Base-by-base conservation (phyloP, 1,140 invertebrate species). In the Zaprionus gabonicus region DNA sequence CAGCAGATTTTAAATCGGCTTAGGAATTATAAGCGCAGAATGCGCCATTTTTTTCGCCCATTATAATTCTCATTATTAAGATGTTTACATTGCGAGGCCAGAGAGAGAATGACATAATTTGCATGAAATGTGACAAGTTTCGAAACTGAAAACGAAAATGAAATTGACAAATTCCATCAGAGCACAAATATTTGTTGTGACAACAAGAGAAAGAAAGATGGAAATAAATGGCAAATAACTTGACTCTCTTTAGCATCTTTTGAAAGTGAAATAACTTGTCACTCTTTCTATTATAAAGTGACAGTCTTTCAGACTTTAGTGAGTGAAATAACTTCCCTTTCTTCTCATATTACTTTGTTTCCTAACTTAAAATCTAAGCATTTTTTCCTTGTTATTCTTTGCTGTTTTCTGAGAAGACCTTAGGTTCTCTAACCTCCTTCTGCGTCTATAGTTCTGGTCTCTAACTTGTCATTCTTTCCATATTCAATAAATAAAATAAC, bases 41-140 rank as follows among this genome's bases (percentile, higher is more conserved):
- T 69, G 59, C 69, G 78, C 63, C 34, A 58, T 80, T 76, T 73
- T 76, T 84, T 51, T 55, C 3, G 23, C 38, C 59, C 34, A 64
- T 84, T 78, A 85, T 86, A 71, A 85, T 85, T 82, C 41, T 46
- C 41, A 82, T 82, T 79, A 85, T 79, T 82, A 86, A 81, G 75
- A 72, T 85, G 82, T 86, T 86, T 81, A 70, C 71, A 58, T 81
- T 85, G 41, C 28, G 12, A 56, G n/a, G n/a, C 53, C 51, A 76
- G 46, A 23, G 23, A 25, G 23, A 25, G 66, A 34, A 60, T 60
- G 17, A 68, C 20, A 70, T 38, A 64, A 71, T 76, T 76, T 76
- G 60, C 55, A 64, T 65, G 23, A 69, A 75, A 56, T 62, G 49
- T 15, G 27, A 56, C 66, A 62, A 41, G 51, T 28, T 55, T 27